Conservation (phyloP, 2,797 vertebrate genomes). For the Tragopan temminckii region DNA sequence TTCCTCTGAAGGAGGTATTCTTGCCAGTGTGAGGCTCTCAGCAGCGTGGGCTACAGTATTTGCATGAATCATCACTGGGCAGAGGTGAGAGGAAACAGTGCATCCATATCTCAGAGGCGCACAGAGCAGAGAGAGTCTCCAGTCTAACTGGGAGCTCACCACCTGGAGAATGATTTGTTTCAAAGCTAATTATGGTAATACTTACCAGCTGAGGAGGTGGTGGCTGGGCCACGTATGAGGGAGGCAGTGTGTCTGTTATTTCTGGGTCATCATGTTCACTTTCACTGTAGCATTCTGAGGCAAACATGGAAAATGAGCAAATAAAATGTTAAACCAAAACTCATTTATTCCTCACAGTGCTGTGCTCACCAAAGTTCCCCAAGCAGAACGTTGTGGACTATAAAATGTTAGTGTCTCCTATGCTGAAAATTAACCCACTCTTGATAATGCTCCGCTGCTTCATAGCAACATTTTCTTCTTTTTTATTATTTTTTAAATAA, state of each 20-base stretch:
- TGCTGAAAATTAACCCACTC: neutral
- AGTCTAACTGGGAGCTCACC: neutral
- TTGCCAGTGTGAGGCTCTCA: neutral
- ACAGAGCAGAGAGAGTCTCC: neutral
- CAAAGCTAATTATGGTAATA: slow-evolving; percentile 1
- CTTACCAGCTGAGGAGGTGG: slow-evolving; percentile 68
- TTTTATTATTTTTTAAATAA: neutral
- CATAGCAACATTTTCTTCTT: neutral
- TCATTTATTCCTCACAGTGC: fast-evolving
- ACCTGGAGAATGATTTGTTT: neutral
- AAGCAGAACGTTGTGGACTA: neutral
- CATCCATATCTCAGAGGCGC: neutral
- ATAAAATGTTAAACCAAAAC: neutral
- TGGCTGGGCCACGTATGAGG: slow-evolving; percentile 84
- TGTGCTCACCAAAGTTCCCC: neutral
- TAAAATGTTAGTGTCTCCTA: neutral
- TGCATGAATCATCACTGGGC: fast-evolving
- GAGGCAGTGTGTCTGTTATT: slow-evolving; percentile 85
- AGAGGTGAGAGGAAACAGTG: neutral
- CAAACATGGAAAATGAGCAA: slow-evolving; percentile 39
- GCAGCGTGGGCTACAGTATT: neutral
- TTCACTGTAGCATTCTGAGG: slow-evolving; percentile 95
- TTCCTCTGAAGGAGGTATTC: neutral
- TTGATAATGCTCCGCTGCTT: neutral
- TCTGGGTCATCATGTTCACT: slow-evolving; percentile 95